Percentiles rank a stretch among this genome's conserved stretches.
Evolutionary conservation across 2,888 invertebrate species (phyloP).

Genomic region (Mactromeris polynyma): DNA sequence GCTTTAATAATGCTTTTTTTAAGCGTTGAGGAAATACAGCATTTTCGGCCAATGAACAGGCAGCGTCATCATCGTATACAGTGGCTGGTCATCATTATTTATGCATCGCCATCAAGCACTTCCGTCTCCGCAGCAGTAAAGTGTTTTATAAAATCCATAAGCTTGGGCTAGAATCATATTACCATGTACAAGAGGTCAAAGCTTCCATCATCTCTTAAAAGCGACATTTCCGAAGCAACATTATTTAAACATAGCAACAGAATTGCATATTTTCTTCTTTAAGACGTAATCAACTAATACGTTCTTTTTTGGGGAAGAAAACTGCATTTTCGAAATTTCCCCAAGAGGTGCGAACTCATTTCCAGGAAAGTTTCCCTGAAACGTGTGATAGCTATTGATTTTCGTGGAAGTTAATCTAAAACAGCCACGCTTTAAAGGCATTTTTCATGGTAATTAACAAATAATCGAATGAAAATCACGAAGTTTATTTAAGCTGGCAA

Average conservation of each 20-base stretch:
- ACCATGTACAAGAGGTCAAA: neutral
- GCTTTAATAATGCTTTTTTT: neutral
- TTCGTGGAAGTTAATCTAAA: conserved; percentile 53
- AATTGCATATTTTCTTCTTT: too few relatives aligned
- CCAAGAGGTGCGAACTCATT: conserved; percentile 28
- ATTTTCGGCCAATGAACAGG: neutral
- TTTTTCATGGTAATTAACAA: conserved; percentile 65
- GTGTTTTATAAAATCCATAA: neutral
- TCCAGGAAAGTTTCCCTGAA: conserved; percentile 16
- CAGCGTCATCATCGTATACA: neutral
- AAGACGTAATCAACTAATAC: neutral
- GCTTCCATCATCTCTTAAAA: neutral
- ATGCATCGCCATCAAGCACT: neutral
- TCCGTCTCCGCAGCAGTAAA: neutral
- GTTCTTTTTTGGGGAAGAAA: neutral
- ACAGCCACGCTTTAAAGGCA: conserved; percentile 59
- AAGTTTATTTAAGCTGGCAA: conserved; percentile 62
- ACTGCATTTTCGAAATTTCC: neutral
- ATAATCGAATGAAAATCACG: conserved; percentile 60
- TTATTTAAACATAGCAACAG: too few relatives aligned
- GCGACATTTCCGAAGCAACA: neutral
- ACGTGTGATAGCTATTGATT: conserved; percentile 55
- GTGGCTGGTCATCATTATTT: neutral
- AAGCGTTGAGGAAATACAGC: neutral
- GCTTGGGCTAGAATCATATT: neutral